These are phyloP conservation scores for Pituophis catenifer DNA, from an alignment of 2,113 vertebrate species.

Conservation along the genomic window DNA sequence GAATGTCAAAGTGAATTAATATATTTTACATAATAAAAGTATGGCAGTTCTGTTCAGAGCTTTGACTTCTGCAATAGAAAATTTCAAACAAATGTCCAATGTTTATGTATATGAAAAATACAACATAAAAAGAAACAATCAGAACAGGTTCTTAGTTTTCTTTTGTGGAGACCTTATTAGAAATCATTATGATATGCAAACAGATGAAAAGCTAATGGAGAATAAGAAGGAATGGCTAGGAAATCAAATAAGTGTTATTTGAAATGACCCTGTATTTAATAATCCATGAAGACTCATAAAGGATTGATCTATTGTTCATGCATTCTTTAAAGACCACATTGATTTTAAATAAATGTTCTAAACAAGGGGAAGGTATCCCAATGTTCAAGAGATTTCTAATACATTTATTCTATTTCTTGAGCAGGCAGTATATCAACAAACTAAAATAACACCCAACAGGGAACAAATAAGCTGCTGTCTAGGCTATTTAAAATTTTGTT, in stretches of 20 bases:
- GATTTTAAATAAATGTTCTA: slow-evolving; percentile 54
- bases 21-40: slow-evolving; percentile 35
- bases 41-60: not conserved
- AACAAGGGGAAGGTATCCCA: slow-evolving; percentile 42
- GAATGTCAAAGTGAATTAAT: slow-evolving; percentile 40
- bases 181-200: slow-evolving; percentile 68
- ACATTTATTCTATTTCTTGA: not conserved
- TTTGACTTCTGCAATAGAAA: not conserved
- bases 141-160: slow-evolving; percentile 58
- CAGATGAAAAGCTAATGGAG: slow-evolving; percentile 64
- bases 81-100: slow-evolving; percentile 41
- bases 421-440: slow-evolving; percentile 43
- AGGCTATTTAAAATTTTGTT: not conserved
- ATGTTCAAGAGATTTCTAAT: slow-evolving; percentile 25
- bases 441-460: not conserved
- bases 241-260: slow-evolving; percentile 77
- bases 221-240: slow-evolving; percentile 68
- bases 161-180: slow-evolving; percentile 60
- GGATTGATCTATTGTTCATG: slow-evolving; percentile 68
- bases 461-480: not conserved
- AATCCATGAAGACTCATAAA: slow-evolving; percentile 67
- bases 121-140: slow-evolving; percentile 37
- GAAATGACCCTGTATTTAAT: slow-evolving; percentile 68
- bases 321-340: slow-evolving; percentile 57
- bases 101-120: slow-evolving; percentile 39